A percentile compares a stretch with the other conserved stretches of the same genome.
These are phyloP conservation scores for Chloroclysta siterata DNA, from an alignment of 2,888 invertebrate species.

Conservation along the genomic window DNA sequence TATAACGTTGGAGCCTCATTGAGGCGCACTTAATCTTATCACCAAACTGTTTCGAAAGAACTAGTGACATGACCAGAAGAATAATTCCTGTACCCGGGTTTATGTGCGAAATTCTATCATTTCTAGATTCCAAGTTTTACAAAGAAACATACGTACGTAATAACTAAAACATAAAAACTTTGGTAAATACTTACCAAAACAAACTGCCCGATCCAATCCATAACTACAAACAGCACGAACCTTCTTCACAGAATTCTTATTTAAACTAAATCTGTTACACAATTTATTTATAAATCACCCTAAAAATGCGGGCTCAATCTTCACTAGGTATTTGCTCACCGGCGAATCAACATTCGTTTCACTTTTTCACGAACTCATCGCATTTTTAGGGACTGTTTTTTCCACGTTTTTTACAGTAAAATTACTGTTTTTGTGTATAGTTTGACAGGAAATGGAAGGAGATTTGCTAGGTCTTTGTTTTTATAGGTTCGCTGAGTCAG, in stretches of 20 bases:
- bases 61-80: too few species aligned
- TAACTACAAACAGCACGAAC: slow-evolving; percentile 16
- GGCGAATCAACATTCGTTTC: slow-evolving; percentile 24
- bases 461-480: slow-evolving; percentile 18
- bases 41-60: too few species aligned
- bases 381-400: slow-evolving; percentile 5
- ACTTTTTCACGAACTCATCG: slow-evolving; percentile 24
- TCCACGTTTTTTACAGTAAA: not conserved
- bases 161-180: too few species aligned
- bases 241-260: slow-evolving; percentile 12
- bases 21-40: too few species aligned
- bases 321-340: slow-evolving; percentile 20
- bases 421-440: slow-evolving; percentile 21
- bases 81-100: too few species aligned
- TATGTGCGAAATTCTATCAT: too few species aligned
- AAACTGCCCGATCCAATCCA: slow-evolving; percentile 26
- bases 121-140: too few species aligned
- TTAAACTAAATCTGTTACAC: slow-evolving; percentile 29
- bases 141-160: too few species aligned
- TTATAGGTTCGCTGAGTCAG: slow-evolving; percentile 32
- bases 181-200: slow-evolving; percentile 26
- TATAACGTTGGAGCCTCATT: too few species aligned
- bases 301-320: slow-evolving; percentile 32
- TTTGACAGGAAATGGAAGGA: slow-evolving; percentile 28
- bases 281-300: slow-evolving; percentile 19